These are phyloP conservation scores for Pegea sp. DNA, from an alignment of 23 tunicate genomes.

Conservation along the genomic window DNA sequence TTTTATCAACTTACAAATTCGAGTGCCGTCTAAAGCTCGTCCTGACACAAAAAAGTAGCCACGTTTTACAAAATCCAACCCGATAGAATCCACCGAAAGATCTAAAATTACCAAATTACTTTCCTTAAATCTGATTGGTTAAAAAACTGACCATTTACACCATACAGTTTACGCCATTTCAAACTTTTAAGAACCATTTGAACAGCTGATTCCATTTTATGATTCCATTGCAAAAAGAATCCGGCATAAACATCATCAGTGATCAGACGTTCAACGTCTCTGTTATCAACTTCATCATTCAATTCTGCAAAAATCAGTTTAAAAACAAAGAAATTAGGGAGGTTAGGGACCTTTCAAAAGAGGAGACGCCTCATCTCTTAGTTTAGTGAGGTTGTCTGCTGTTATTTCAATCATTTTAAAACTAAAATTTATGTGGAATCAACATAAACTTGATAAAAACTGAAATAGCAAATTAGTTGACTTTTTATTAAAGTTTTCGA, in stretches of 20 bases:
- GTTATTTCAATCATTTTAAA: too few relatives aligned
- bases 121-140: not conserved
- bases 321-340: too few relatives aligned
- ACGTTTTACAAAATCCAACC: conserved; percentile 12
- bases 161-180: conserved; percentile 38
- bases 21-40: conserved; percentile 13
- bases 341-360: too few relatives aligned
- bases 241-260: conserved; percentile 27
- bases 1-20: conserved; percentile 40
- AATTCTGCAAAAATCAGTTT: conserved; percentile 4
- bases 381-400: too few relatives aligned
- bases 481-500: too few relatives aligned
- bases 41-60: conserved; percentile 38
- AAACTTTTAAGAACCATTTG: conserved; percentile 27
- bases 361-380: too few relatives aligned
- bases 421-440: too few relatives aligned
- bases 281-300: conserved; percentile 14
- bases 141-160: conserved; percentile 28
- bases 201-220: conserved; percentile 13
- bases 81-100: conserved; percentile 33
- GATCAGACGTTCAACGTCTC: conserved; percentile 20
- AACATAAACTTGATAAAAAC: too few relatives aligned
- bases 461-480: too few relatives aligned
- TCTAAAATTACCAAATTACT: conserved; percentile 12
- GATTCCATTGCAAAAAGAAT: conserved; percentile 36